Conservation (phyloP, 2,888 invertebrate genomes). For the Girardia tigrina region DNA sequence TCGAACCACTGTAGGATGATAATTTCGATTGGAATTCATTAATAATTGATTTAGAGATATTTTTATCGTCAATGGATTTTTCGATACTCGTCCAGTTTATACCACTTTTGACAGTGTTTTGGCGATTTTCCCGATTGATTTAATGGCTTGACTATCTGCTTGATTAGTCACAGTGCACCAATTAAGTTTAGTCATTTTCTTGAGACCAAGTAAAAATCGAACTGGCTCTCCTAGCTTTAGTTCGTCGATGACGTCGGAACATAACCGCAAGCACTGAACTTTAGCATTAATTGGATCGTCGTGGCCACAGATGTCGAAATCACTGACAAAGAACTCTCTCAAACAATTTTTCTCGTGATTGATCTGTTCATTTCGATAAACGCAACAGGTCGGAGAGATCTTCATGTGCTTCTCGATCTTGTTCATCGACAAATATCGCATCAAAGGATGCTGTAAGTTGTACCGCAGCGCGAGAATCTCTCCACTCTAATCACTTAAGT, state of each 20-base stretch:
- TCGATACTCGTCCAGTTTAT: not conserved
- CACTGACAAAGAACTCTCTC: slow-evolving; percentile 3
- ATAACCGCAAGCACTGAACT: not conserved
- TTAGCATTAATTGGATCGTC: not conserved
- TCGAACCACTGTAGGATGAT: not conserved
- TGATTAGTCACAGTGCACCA: not conserved
- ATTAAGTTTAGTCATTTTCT: not conserved
- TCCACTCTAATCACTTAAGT: slow-evolving; percentile 92
- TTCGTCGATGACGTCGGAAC: not conserved
- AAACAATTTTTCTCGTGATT: not conserved
- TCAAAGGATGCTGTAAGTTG: slow-evolving; percentile 59
- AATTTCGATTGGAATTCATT: not conserved
- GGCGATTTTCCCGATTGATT: not conserved
- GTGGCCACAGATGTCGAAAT: slow-evolving; percentile 16
- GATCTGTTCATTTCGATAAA: slow-evolving; percentile 1
- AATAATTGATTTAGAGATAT: not conserved
- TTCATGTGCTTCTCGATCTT: slow-evolving; percentile 5
- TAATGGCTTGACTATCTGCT: not conserved
- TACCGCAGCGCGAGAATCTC: slow-evolving; percentile 87
- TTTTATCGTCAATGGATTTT: not conserved
- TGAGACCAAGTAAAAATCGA: not conserved
- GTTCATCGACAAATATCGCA: not conserved
- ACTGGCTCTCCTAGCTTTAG: not conserved
- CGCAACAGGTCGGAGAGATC: not conserved
- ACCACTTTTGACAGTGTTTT: not conserved